Conservation (phyloP, 2,888 invertebrate genomes). For the Drosophila atripex region DNA sequence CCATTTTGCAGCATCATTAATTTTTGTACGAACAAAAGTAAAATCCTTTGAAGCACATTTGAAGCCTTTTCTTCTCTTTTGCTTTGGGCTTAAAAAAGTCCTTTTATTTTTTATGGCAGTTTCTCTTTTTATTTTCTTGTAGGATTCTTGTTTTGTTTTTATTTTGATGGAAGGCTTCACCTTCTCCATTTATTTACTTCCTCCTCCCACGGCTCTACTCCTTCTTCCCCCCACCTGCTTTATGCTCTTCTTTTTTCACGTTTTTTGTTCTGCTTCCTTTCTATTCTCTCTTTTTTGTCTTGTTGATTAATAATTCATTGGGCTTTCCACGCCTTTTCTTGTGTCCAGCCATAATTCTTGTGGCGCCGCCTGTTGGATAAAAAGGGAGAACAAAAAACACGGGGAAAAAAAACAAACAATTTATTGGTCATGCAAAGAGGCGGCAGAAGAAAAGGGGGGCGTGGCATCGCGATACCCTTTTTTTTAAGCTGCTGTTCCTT, state of each 20-base stretch:
- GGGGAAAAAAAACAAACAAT: constrained; percentile 45
- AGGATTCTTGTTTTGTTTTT: neutral
- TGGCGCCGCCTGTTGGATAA: constrained; percentile 62
- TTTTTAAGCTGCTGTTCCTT: constrained; percentile 25
- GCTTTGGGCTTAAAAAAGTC: constrained; percentile 2
- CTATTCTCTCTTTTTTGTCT: constrained; percentile 2
- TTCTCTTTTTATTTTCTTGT: constrained; percentile 10
- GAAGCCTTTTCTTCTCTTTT: neutral
- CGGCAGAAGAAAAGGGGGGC: constrained; percentile 13
- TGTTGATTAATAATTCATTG: constrained; percentile 75
- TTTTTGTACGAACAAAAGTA: neutral
- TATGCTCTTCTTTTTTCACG: constrained; percentile 6
- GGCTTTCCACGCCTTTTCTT: constrained; percentile 65
- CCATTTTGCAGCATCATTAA: neutral
- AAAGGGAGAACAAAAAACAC: constrained; percentile 28
- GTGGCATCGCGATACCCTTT: constrained; percentile 34
- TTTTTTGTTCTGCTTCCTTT: neutral
- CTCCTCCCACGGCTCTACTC: neutral
- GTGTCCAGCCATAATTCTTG: constrained; percentile 65
- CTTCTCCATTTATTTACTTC: constrained; percentile 29
- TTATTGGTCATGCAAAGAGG: constrained; percentile 50
- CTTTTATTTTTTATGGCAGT: constrained; percentile 9
- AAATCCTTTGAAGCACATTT: neutral
- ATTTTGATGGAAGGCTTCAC: constrained; percentile 20
- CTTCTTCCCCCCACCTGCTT: neutral